Conservation (phyloP, 2,113 vertebrate genomes). For the Uria aalge region DNA sequence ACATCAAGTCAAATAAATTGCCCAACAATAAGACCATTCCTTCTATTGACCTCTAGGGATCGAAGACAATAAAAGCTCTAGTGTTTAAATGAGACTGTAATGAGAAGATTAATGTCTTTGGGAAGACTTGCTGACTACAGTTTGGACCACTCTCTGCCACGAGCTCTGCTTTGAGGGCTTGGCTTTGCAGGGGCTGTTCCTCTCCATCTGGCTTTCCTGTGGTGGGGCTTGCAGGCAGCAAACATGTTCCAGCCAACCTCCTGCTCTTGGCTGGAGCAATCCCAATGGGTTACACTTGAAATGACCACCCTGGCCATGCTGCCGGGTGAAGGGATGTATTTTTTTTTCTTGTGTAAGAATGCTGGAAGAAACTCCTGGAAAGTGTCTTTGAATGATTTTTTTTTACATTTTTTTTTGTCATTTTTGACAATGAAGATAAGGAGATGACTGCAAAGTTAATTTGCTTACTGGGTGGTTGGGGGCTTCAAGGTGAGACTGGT, state of each 20-base stretch:
- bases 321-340: neutral
- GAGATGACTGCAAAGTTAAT: neutral
- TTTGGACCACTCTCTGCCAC: neutral
- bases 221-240: neutral
- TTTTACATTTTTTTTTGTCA: neutral
- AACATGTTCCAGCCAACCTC: neutral
- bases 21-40: neutral
- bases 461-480: neutral
- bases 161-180: neutral
- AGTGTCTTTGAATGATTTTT: neutral
- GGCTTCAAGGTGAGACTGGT: neutral
- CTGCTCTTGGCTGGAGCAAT: neutral
- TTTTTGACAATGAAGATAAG: neutral
- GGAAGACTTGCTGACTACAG: neutral
- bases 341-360: neutral
- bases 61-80: neutral
- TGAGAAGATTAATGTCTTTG: constrained; percentile 2
- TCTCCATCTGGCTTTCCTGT: neutral
- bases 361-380: neutral
- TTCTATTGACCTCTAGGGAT: constrained; percentile 16
- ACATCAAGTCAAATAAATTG: neutral
- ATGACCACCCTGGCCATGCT: neutral
- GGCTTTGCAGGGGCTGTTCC: neutral
- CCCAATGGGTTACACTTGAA: neutral
- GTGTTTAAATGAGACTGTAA: neutral